Base-by-base conservation (phyloP, 2,113 vertebrate species). In the Myocastor coypus region DNA sequence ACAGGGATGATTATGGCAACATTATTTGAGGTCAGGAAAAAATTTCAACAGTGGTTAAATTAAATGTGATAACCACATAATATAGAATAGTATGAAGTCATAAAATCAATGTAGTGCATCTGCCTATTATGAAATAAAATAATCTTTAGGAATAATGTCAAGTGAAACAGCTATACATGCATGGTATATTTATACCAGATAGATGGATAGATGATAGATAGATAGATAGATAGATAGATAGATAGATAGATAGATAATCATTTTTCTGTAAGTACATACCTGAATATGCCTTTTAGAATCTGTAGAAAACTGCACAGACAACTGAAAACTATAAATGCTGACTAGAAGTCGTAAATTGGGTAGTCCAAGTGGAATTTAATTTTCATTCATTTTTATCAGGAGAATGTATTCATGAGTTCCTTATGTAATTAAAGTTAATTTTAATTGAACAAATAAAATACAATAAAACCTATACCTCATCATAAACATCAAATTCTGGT, bases 391-490 rank as follows among this genome's bases (percentile, higher is more conserved):
- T 85, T 96, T 96, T 81, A 89, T 50, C 75, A 91, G 12, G 32
- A 91, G 68, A 94, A 61, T 89, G 3, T 64, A 91, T 86, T 85
- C 73, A 92, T 80, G 22, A 80, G 89, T 92, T 85, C 19, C 40
- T 94, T 78, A 46, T 85, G n/a, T 95, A 91, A 96, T 91, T 95
- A 94, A 78, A 96, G 95, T 88, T 95, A 94, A 91, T 64, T 95
- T 95, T 95, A 95, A 94, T 57, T 94, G 78, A 94, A 91, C 55
- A 95, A 96, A 95, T 95, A 92, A 96, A 92, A 88, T 75, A 86
- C 34, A 94, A 66, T 91, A 87, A 95, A 94, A 87, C 50, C 83
- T 94, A 68, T 94, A 80, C 22, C 16, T 83, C 68, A 94, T 86
- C 61, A 96, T 93, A 73, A 95, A 83, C 90, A 84, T 95, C 81